phyloP scores from a whole-genome alignment of 2,113 vertebrate genomes.

The Tonatia bakeri region DNA sequence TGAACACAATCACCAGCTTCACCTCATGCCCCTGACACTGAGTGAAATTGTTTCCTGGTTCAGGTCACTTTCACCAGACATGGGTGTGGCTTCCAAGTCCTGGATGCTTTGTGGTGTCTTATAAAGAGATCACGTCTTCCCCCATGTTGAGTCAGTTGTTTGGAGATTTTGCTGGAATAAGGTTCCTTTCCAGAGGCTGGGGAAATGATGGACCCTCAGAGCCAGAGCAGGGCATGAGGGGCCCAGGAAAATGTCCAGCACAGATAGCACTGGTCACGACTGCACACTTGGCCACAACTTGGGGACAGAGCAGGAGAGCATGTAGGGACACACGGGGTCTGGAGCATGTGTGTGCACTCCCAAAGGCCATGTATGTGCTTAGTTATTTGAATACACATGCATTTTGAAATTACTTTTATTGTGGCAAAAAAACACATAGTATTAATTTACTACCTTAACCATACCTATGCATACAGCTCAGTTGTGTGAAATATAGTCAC shows the following conservation, averaged over 20 bases:
- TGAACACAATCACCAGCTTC: background rate
- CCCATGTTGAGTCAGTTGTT: background rate
- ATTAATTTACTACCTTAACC: background rate
- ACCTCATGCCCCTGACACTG: background rate
- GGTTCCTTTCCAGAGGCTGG: background rate
- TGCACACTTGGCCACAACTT: fast-evolving
- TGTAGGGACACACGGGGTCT: background rate
- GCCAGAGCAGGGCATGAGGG: background rate
- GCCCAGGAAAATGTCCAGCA: background rate
- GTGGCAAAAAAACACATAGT: background rate
- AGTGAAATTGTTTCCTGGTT: background rate
- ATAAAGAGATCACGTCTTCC: background rate
- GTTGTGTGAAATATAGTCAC: background rate
- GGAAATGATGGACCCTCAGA: background rate
- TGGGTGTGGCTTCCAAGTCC: background rate
- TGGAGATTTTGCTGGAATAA: background rate
- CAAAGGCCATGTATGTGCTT: background rate
- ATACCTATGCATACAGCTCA: background rate
- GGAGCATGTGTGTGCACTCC: background rate
- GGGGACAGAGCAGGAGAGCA: background rate
- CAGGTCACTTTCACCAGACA: background rate
- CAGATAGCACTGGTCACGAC: too few species aligned
- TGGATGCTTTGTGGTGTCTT: background rate
- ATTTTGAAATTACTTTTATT: background rate
- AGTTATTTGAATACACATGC: background rate